These are phyloP conservation scores for Hapalemur alaotrensis DNA, from an alignment of 2,797 vertebrate species.

Conservation along the genomic window DNA sequence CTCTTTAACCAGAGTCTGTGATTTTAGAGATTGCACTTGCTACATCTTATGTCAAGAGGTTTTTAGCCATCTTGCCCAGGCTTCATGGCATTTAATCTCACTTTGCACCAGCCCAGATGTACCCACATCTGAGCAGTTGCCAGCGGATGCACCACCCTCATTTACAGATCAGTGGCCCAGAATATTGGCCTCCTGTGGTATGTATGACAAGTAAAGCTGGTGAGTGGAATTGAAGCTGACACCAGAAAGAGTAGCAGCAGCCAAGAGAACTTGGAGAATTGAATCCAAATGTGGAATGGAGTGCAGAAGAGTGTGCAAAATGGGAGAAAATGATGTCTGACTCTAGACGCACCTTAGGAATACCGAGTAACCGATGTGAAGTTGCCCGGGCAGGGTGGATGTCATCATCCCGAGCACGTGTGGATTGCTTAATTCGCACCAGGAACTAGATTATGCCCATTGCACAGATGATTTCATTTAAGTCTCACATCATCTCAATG, in stretches of 20 bases:
- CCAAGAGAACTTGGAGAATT: neutral
- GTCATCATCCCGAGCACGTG: neutral
- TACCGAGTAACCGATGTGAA: neutral
- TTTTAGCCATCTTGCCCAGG: neutral
- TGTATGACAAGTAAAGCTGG: neutral
- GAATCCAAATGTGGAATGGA: neutral
- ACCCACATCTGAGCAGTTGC: neutral
- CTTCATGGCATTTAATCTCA: neutral
- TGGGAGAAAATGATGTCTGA: neutral
- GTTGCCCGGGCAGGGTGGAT: neutral
- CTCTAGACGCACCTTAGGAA: neutral
- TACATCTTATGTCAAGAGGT: neutral
- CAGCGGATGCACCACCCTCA: neutral
- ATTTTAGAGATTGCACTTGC: neutral
- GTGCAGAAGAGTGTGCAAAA: neutral
- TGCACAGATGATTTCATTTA: neutral
- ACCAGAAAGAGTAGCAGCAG: neutral
- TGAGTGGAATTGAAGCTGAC: neutral
- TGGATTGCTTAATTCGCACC: neutral
- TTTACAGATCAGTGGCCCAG: neutral
- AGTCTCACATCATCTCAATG: neutral
- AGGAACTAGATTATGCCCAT: neutral
- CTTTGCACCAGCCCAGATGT: too few species aligned
- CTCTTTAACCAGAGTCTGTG: neutral
- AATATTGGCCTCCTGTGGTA: neutral